Conservation (phyloP, 2,113 vertebrate genomes). For the Noctilio leporinus region DNA sequence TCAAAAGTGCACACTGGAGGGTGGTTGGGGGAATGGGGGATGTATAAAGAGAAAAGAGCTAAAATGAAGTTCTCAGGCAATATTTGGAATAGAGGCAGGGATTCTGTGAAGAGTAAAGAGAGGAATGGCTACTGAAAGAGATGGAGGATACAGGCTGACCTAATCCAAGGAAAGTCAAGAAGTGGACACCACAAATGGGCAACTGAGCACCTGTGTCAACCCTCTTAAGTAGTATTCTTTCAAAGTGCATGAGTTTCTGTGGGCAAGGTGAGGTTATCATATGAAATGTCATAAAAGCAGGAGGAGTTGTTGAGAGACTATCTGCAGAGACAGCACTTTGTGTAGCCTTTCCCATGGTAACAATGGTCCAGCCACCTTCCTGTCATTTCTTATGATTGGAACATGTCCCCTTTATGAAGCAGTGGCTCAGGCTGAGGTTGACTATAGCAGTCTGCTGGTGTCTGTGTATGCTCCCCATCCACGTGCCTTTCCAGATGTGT, state of each 20-base stretch:
- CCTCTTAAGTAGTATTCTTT: not conserved
- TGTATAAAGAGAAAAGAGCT: not conserved
- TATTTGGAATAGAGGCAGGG: not conserved
- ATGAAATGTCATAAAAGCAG: not conserved
- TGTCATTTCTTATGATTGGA: not conserved
- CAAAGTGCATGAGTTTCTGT: not conserved
- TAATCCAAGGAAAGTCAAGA: not conserved
- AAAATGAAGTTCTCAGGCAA: not conserved
- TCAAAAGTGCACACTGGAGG: not conserved
- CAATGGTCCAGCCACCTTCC: not conserved
- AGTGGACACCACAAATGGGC: too few relatives aligned
- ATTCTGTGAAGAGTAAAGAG: not conserved
- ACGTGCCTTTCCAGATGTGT: constrained; percentile 22
- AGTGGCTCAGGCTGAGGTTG: not conserved
- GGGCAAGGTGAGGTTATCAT: not conserved
- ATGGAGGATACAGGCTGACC: too few relatives aligned
- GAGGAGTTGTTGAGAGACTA: not conserved
- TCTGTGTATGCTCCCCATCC: not conserved
- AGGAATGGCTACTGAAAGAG: not conserved
- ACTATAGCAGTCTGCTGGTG: not conserved
- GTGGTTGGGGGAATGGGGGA: too few relatives aligned
- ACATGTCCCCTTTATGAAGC: not conserved
- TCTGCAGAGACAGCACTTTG: too few relatives aligned
- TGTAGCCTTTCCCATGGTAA: not conserved
- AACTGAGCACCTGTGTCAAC: too few relatives aligned